phyloP scores from a whole-genome alignment of 2,113 vertebrate genomes.

The Theristicus caerulescens region DNA sequence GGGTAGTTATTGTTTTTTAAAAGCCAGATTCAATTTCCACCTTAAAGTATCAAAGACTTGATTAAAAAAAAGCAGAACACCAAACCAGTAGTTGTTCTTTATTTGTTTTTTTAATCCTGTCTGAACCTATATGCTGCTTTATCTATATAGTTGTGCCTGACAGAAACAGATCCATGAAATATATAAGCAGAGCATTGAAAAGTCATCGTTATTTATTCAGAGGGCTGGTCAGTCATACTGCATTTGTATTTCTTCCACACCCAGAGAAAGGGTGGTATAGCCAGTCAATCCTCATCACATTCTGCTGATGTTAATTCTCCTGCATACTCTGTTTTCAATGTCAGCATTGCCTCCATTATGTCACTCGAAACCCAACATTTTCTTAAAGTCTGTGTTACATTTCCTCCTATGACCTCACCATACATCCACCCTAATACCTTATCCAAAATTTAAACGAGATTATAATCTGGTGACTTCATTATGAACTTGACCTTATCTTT shows the following conservation, averaged over 20 bases:
- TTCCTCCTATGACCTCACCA: slow-evolving; percentile 11
- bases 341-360: not conserved
- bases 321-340: not conserved
- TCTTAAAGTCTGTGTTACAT: not conserved
- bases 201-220: not conserved
- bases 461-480: not conserved
- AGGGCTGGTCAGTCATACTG: not conserved
- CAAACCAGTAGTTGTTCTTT: not conserved
- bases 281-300: not conserved
- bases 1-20: not conserved
- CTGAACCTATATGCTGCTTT: not conserved
- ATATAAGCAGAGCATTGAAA: not conserved
- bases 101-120: not conserved
- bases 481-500: not conserved
- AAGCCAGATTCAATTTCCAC: not conserved
- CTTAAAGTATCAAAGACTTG: not conserved
- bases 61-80: rapidly evolving
- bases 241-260: not conserved
- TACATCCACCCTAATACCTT: not conserved
- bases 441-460: not conserved
- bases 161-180: not conserved
- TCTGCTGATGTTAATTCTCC: not conserved
- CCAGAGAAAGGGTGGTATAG: not conserved
- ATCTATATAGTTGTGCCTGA: not conserved
- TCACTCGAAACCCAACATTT: not conserved